These are phyloP conservation scores for Campodea augens DNA, from an alignment of 1,140 invertebrate genomes.

Conservation along the genomic window DNA sequence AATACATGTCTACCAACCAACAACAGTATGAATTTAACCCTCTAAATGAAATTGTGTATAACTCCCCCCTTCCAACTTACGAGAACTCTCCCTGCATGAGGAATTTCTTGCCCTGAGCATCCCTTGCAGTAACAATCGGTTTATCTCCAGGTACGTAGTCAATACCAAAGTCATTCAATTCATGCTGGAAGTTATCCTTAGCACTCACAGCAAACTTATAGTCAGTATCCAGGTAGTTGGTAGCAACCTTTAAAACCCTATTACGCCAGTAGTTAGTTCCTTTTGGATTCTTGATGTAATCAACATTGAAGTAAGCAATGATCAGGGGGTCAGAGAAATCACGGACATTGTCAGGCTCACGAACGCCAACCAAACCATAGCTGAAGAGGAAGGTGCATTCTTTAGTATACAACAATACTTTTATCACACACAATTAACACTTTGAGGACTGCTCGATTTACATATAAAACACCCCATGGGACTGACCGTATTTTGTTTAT, in stretches of 20 bases:
- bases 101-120: constrained; percentile 73
- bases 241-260: constrained; percentile 83
- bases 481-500: too few species aligned
- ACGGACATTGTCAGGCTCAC: constrained; percentile 58
- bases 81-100: constrained; percentile 78
- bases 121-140: constrained; percentile 64
- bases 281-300: constrained; percentile 93
- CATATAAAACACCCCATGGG: too few species aligned
- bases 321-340: constrained; percentile 81
- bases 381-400: constrained; percentile 39
- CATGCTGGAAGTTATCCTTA: constrained; percentile 82
- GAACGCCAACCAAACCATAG: constrained; percentile 77
- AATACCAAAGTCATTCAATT: constrained; percentile 84
- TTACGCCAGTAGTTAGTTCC: constrained; percentile 99
- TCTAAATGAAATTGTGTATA: too few species aligned
- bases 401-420: constrained; percentile 2
- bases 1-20: too few species aligned
- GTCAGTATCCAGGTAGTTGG: constrained; percentile 47
- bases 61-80: too few species aligned
- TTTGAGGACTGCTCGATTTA: too few species aligned
- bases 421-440: too few species aligned
- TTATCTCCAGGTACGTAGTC: constrained; percentile 73
- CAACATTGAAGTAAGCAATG: constrained; percentile 83
- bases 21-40: too few species aligned
- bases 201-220: constrained; percentile 77